Conservation (phyloP, 2,888 invertebrate genomes). For the Netelia melanura region DNA sequence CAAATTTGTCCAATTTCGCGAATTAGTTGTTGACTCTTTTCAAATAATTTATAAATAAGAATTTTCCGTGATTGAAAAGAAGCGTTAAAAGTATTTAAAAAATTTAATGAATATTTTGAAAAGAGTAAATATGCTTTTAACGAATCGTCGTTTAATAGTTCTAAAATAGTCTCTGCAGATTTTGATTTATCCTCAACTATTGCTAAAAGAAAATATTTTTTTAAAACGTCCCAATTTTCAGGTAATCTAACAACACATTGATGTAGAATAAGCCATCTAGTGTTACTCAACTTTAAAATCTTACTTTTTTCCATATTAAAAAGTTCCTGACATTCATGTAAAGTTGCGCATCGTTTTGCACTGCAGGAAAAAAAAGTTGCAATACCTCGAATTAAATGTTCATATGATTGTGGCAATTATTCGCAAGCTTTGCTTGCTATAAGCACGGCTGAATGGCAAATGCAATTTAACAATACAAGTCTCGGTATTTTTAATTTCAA, state of each 20-base stretch:
- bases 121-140: no score
- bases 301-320: constrained; percentile 28
- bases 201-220: constrained; percentile 33
- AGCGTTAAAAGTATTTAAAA: no score
- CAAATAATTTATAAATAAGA: no score
- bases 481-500: constrained; percentile 57
- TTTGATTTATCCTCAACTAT: constrained; percentile 48
- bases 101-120: no score
- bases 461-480: constrained; percentile 64
- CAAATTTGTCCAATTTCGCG: no score
- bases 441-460: constrained; percentile 69
- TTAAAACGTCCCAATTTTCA: constrained; percentile 50
- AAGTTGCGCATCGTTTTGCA: constrained; percentile 61
- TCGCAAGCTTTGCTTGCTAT: constrained; percentile 68
- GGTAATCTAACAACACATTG: constrained; percentile 52
- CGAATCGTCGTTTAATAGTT: no score
- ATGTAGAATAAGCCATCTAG: constrained; percentile 65
- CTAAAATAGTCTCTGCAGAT: constrained; percentile 27
- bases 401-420: constrained; percentile 58
- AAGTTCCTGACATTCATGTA: constrained; percentile 65
- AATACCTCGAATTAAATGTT: constrained; percentile 60
- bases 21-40: no score
- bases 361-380: constrained; percentile 65
- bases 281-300: constrained; percentile 45
- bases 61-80: no score